Evolutionary conservation across 2,797 vertebrate species (phyloP).

Genomic region (Eremophila alpestris): DNA sequence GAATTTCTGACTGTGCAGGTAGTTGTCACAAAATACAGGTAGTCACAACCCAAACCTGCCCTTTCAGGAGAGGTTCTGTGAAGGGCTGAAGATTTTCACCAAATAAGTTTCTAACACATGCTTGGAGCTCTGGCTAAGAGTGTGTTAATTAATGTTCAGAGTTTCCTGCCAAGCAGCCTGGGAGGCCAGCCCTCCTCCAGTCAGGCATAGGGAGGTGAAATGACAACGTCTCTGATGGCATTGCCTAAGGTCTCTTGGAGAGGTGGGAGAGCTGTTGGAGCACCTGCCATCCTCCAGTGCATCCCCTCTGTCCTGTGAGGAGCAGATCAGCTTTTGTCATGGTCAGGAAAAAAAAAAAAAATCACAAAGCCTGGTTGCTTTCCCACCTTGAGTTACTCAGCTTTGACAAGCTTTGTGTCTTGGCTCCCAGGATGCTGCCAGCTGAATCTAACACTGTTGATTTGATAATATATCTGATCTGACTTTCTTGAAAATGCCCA

Average conservation of each 20-base stretch:
- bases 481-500: not conserved
- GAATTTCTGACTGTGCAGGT: not conserved
- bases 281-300: not conserved
- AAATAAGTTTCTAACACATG: not conserved
- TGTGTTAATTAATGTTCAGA: not conserved
- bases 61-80: not conserved
- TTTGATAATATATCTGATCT: conserved; percentile 56
- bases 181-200: not conserved
- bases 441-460: conserved; percentile 41
- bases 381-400: conserved; percentile 39
- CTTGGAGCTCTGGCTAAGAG: not conserved
- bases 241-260: not conserved
- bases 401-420: conserved; percentile 6
- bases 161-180: not conserved
- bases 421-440: not conserved
- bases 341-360: not conserved
- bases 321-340: not conserved
- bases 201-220: not conserved
- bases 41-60: not conserved
- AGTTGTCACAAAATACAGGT: not conserved
- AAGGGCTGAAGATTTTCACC: not conserved
- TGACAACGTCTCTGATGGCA: fast-evolving
- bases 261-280: not conserved
- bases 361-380: not conserved
- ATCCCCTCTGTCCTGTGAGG: fast-evolving